These are phyloP conservation scores for Acyrthosiphon pisum DNA, from an alignment of 1,140 invertebrate genomes.

Conservation along the genomic window DNA sequence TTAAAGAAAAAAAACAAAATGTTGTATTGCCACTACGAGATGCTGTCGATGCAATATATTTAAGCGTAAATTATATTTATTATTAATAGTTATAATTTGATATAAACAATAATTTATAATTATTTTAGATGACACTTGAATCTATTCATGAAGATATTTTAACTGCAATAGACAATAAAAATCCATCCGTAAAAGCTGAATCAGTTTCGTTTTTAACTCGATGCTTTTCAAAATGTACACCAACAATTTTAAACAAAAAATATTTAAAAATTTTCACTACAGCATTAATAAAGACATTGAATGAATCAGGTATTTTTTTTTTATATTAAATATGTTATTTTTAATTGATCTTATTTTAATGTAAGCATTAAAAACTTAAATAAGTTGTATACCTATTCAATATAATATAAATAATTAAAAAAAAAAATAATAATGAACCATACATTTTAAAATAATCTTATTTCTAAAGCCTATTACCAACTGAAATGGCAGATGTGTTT, in stretches of 20 bases:
- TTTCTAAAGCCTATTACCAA: not conserved
- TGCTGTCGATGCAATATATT: slow-evolving; percentile 90
- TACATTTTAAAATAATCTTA: not conserved
- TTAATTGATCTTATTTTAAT: not conserved
- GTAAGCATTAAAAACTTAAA: too few relatives aligned
- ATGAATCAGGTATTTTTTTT: slow-evolving; percentile 74
- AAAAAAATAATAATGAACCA: too few relatives aligned
- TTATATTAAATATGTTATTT: not conserved
- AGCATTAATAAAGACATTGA: slow-evolving; percentile 84
- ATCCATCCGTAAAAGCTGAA: slow-evolving; percentile 92
- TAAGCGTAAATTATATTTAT: slow-evolving; percentile 69
- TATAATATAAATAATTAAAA: too few relatives aligned
- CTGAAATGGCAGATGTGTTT: not conserved
- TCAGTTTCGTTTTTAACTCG: slow-evolving; percentile 87
- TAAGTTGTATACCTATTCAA: too few relatives aligned
- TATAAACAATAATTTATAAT: slow-evolving; percentile 44
- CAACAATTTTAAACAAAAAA: slow-evolving; percentile 88
- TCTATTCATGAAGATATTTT: slow-evolving; percentile 84
- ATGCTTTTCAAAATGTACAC: slow-evolving; percentile 80
- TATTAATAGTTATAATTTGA: not conserved
- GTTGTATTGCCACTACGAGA: slow-evolving; percentile 87
- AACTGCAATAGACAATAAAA: slow-evolving; percentile 90
- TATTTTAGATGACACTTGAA: slow-evolving; percentile 81
- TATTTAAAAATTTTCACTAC: slow-evolving; percentile 83
- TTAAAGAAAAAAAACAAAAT: slow-evolving; percentile 95